Evolutionary conservation across 2,113 vertebrate genomes (phyloP).

Genomic region (Festucalex cinctus): DNA sequence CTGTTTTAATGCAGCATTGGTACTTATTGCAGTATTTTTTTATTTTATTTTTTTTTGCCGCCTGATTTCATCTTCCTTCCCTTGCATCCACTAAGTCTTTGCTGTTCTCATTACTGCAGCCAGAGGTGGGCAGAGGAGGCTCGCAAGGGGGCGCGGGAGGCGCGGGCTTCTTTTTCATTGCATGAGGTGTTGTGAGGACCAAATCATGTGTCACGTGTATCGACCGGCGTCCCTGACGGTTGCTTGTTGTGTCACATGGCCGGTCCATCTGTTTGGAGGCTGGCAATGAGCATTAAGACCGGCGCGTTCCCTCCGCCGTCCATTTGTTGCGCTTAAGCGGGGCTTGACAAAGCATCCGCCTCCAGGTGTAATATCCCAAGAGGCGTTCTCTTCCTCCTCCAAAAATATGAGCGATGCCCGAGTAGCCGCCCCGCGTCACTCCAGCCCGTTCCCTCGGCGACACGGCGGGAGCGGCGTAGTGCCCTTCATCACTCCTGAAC

Average conservation of each 20-base stretch:
- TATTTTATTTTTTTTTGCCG: too few relatives aligned
- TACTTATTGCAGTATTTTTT: too few relatives aligned
- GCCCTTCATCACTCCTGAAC: constrained; percentile 39
- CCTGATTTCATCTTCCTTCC: constrained; percentile 15
- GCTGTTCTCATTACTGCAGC: constrained; percentile 62
- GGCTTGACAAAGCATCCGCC: constrained; percentile 42
- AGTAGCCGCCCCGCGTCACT: not conserved
- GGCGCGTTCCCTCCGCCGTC: constrained; percentile 14
- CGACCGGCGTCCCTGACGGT: constrained; percentile 29
- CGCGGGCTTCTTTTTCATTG: constrained; percentile 32
- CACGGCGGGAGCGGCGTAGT: constrained; percentile 14
- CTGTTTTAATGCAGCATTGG: too few relatives aligned
- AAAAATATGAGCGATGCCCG: constrained; percentile 28
- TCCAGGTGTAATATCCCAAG: constrained; percentile 34
- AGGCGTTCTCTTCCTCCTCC: constrained; percentile 20
- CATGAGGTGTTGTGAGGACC: constrained; percentile 31
- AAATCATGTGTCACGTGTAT: constrained; percentile 38
- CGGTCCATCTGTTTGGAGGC: constrained; percentile 51
- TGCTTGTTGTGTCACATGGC: constrained; percentile 19
- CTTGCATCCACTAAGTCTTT: constrained; percentile 57
- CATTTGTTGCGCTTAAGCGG: constrained; percentile 41
- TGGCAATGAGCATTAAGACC: constrained; percentile 33
- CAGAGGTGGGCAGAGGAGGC: constrained; percentile 45
- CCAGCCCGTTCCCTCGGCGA: constrained; percentile 18
- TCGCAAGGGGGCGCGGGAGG: not conserved